Percentiles rank a stretch among this genome's conserved stretches.
Evolutionary conservation across 2,113 vertebrate species (phyloP).

Genomic region (Hydrochoerus hydrochaeris): DNA sequence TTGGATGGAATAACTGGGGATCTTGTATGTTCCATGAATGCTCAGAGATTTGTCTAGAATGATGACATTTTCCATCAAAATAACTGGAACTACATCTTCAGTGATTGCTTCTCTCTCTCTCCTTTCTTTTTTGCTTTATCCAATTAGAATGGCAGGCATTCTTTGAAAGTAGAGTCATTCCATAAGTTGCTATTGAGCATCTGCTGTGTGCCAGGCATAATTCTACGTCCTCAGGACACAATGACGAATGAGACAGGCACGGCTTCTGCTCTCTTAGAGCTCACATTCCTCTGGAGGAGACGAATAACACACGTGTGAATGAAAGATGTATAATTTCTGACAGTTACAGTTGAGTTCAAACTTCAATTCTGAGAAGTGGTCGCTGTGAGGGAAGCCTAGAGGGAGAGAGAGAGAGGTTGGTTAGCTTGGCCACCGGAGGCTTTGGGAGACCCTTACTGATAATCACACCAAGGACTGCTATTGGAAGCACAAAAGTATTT

Average conservation of each 20-base stretch:
- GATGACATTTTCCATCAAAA: neutral
- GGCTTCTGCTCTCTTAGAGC: neutral
- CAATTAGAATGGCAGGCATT: neutral
- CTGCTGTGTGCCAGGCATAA: neutral
- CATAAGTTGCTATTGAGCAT: neutral
- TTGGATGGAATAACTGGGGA: neutral
- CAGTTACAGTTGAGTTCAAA: neutral
- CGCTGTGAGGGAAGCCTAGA: neutral
- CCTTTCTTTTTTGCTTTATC: neutral
- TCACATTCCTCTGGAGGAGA: neutral
- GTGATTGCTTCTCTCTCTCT: neutral
- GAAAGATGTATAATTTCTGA: neutral
- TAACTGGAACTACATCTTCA: neutral
- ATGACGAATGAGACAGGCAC: fast-evolving
- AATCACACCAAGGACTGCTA: too few relatives aligned
- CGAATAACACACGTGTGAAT: neutral
- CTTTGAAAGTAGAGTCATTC: neutral
- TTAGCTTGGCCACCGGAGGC: neutral
- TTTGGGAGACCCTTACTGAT: neutral
- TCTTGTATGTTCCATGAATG: neutral
- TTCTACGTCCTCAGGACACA: neutral
- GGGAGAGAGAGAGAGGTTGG: neutral
- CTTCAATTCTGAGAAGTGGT: neutral
- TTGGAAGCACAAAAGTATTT: neutral
- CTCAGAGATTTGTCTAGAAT: neutral